These are phyloP conservation scores for Dorcus parallelipipedus DNA, from an alignment of 2,888 invertebrate species.

Conservation along the genomic window DNA sequence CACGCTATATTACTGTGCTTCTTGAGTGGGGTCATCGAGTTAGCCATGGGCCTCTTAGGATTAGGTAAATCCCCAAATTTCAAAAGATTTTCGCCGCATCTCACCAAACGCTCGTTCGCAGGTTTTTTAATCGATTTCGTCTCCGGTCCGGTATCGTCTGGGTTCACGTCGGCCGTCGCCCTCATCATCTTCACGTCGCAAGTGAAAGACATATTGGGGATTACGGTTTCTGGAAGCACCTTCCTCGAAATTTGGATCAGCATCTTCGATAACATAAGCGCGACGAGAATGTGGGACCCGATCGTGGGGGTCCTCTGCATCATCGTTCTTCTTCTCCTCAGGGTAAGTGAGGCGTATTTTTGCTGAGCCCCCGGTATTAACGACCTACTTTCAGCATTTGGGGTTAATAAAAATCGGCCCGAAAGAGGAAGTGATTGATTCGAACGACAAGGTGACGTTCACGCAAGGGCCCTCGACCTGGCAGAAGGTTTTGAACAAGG, in stretches of 20 bases:
- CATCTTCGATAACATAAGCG: slow-evolving; percentile 63
- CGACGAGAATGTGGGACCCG: slow-evolving; percentile 69
- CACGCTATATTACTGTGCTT: slow-evolving; percentile 76
- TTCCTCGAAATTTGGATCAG: slow-evolving; percentile 76
- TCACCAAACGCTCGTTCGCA: slow-evolving; percentile 35
- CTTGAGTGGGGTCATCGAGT: slow-evolving; percentile 68
- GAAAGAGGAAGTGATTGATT: not conserved
- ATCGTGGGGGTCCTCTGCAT: slow-evolving; percentile 74
- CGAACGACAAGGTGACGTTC: slow-evolving; percentile 7
- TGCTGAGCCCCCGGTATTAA: not conserved
- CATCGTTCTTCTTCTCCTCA: slow-evolving; percentile 68
- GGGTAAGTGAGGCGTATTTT: slow-evolving; percentile 54
- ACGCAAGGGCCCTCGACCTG: slow-evolving; percentile 20
- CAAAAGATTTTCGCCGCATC: not conserved
- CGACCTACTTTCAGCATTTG: slow-evolving; percentile 3
- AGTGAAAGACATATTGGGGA: slow-evolving; percentile 77
- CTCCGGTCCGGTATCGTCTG: slow-evolving; percentile 84
- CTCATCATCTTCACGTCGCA: slow-evolving; percentile 88
- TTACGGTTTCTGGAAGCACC: slow-evolving; percentile 67
- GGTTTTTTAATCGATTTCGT: slow-evolving; percentile 87
- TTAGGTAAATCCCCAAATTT: slow-evolving; percentile 57
- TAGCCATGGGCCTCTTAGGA: slow-evolving; percentile 79
- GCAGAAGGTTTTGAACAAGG: slow-evolving; percentile 56
- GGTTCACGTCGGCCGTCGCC: slow-evolving; percentile 88
- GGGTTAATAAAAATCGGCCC: slow-evolving; percentile 12